Evolutionary conservation across 2,888 invertebrate genomes (phyloP), one percentile per base, ranked within the genome.

Genomic region (Polymixis flavicincta): DNA sequence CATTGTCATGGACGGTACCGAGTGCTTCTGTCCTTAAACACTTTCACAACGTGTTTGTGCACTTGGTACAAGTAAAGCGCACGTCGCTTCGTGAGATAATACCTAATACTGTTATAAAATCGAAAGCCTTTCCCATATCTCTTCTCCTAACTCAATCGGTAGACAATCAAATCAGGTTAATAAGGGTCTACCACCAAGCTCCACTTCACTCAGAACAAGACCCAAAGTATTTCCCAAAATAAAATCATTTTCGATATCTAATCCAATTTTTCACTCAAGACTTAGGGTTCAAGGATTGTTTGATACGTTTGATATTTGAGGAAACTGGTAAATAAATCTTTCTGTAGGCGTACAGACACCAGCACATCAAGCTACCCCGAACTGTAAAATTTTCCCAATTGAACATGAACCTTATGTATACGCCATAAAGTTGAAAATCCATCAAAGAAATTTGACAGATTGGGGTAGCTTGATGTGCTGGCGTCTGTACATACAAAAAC

Each of bases 251-350:
- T 48, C 37, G 17, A 28, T 67, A n/a, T n/a, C n/a, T n/a, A 82
- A 78, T 82, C 37, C 0, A 32, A 67, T 82, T 82, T 76, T 52
- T 28, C 54, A 63, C 55, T 82, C 76, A 50, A 67, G n/a, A n/a
- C n/a, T 80, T 28, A 1, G 42, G 22, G n/a, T 71, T 42, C 11
- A 32, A 25, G n/a, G 25, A 14, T 28, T 17, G 6, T 25, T 45
- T 32, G 59, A 32, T 11, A 59, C 19, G 32, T 59, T 9, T 28
- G 42, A 52, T 59, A 59, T 77, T 55, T 19, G 22, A 8, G 32
- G 8, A 11, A 52, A n/a, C 3, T 4, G 28, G 32, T 17, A 8
- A 75, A 37, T 2, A 37, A 37, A 37, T 37, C 3, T 37, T 37
- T 37, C 37, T 37, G 5, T 37, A 37, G 6, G 37, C 37, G 5